Percentiles rank a stretch among this genome's conserved stretches.
These are phyloP conservation scores for Seriola quinqueradiata DNA, from an alignment of 2,113 vertebrate genomes.

Conservation along the genomic window DNA sequence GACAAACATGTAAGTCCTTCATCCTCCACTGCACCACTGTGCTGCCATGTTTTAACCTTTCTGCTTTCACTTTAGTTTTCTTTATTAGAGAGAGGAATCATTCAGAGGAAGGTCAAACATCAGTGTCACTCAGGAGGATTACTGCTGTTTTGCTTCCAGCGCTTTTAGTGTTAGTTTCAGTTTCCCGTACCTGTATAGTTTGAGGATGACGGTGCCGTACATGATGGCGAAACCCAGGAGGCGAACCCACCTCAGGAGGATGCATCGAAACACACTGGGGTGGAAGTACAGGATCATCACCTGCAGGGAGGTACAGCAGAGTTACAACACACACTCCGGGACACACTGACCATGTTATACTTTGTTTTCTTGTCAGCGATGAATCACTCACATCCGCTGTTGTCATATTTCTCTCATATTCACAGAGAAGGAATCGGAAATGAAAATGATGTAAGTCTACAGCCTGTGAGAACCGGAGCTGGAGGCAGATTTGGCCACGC, in stretches of 20 bases:
- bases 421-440: slow-evolving; percentile 22
- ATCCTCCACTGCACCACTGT: no score
- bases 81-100: background rate
- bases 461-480: slow-evolving; percentile 22
- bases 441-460: slow-evolving; percentile 7
- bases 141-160: background rate
- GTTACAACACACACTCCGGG: background rate
- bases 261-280: slow-evolving; percentile 93
- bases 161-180: background rate
- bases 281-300: slow-evolving; percentile 95
- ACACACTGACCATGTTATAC: background rate
- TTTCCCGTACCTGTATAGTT: slow-evolving; percentile 93
- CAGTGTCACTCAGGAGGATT: background rate
- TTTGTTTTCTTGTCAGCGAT: background rate
- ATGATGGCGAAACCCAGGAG: slow-evolving; percentile 94
- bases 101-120: background rate
- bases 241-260: slow-evolving; percentile 97
- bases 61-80: background rate
- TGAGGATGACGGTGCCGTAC: slow-evolving; percentile 96
- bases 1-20: no score
- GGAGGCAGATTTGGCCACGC: slow-evolving; percentile 26
- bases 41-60: background rate
- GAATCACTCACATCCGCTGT: background rate
- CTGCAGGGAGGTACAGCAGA: slow-evolving; percentile 42
- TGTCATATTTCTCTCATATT: background rate